Base-by-base conservation (phyloP, 2,888 invertebrate species). In the Pardosa pseudoannulata region DNA sequence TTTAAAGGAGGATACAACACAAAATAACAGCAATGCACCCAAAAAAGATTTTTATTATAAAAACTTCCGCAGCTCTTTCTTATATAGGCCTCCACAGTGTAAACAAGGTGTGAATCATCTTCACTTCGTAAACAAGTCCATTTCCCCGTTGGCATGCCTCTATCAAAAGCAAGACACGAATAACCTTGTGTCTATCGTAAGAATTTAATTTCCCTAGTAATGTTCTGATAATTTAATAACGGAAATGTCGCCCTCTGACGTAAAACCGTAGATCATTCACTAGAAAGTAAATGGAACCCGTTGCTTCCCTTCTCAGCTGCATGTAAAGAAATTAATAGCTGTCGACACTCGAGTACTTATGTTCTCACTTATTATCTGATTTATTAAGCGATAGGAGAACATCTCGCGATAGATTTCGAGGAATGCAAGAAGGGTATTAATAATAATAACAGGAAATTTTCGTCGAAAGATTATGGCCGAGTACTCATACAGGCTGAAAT, bases 81-180 rank as follows among this genome's bases (percentile, higher is more conserved):
- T 56, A 56, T 56, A 56, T 56, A 56, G 19, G 3, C 5, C 56
- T 28, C 29, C 31, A 41, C 32, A 23, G 64, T 19, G 79, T 71
- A 79, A 79, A 72, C 79, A 46, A 16, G 23, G 19, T 31, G 46
- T 32, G 64, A 80, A 16, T 80, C 72, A 73, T 32, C 32, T 16
- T 41, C 39, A 36, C 27, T n/a, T 29, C 79, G 64, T 31, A 79
- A 71, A 79, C 75, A 73, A 29, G 23, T 16, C 16, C 50, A 36
- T 29, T 76, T 76, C 68, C 50, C 36, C 50, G 68, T 36, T 16
- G 2, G 23, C 5, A 68, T 64, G 39, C n/a, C 64, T 64, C 32
- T n/a, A 46, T 41, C 28, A n/a, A 6, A 3, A 19, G 7, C 19
- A 72, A 11, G 1, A 11, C 27, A 62, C 46, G 23, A 13, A 11